Evolutionary conservation across 2,113 vertebrate genomes (phyloP).

Genomic region (Pseudopipra pipra): DNA sequence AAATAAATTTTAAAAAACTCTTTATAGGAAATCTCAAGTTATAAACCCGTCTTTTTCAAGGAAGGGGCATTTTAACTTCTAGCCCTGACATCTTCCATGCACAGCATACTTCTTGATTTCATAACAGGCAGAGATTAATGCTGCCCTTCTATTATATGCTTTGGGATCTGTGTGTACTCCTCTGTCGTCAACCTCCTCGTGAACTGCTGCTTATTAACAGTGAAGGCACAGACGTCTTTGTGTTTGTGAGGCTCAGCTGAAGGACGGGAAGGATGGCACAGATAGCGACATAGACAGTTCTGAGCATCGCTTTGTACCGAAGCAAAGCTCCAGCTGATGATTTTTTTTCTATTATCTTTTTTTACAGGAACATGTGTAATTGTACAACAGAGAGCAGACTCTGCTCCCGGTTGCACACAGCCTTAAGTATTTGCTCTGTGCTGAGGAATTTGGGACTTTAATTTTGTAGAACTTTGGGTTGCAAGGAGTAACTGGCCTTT

Average conservation of each 20-base stretch:
- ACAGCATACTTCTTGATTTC: constrained; percentile 28
- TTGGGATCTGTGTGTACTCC: constrained; percentile 52
- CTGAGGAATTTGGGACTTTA: neutral
- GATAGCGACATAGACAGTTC: neutral
- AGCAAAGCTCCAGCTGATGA: neutral
- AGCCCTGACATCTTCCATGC: neutral
- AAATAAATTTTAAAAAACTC: neutral
- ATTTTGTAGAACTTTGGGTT: neutral
- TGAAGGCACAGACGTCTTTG: constrained; percentile 49
- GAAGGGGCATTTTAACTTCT: neutral
- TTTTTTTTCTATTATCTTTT: neutral
- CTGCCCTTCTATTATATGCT: constrained; percentile 50
- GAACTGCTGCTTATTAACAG: constrained; percentile 39
- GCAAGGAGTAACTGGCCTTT: neutral
- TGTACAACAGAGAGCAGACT: neutral
- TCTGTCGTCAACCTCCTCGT: constrained; percentile 37
- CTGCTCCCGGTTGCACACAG: neutral
- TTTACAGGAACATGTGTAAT: neutral
- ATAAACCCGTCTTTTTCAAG: neutral
- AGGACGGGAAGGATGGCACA: constrained; percentile 36
- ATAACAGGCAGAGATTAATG: constrained; percentile 38
- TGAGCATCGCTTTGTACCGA: constrained; percentile 32
- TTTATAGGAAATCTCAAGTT: neutral
- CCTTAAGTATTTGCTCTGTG: neutral
- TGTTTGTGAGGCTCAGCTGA: constrained; percentile 34